A percentile compares a stretch with the other conserved stretches of the same genome.
phyloP scores from a whole-genome alignment of 2,113 vertebrate genomes.

The Oxyura jamaicensis region DNA sequence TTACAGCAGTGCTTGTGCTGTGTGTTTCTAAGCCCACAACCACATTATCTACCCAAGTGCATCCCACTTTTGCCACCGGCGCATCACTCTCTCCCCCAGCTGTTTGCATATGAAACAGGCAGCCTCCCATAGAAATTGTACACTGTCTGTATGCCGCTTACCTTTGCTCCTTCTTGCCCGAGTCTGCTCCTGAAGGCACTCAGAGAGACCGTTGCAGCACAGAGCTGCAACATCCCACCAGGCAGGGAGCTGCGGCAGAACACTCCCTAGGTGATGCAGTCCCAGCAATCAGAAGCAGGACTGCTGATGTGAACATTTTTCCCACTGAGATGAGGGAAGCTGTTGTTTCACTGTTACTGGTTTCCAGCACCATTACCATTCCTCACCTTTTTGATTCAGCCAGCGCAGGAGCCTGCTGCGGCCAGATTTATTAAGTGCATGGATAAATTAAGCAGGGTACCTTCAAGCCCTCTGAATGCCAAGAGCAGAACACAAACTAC shows the following conservation, averaged over 20 bases:
- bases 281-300: not conserved
- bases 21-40: not conserved
- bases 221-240: not conserved
- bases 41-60: fast-evolving
- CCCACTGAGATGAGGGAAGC: not conserved
- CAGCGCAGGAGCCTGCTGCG: not conserved
- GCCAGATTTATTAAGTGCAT: not conserved
- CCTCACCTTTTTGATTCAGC: not conserved
- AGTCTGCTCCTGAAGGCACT: not conserved
- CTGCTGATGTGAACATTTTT: not conserved
- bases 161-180: not conserved
- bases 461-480: not conserved
- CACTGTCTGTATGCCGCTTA: not conserved
- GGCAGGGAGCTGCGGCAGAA: fast-evolving
- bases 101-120: not conserved
- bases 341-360: not conserved
- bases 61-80: not conserved
- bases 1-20: not conserved
- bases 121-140: not conserved
- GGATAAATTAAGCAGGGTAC: not conserved
- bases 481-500: not conserved
- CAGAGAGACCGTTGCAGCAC: too few species aligned
- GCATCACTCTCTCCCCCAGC: not conserved
- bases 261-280: not conserved
- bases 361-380: not conserved